Base-by-base conservation (phyloP, 2,888 invertebrate genomes). In the Ophonus ardosiacus region DNA sequence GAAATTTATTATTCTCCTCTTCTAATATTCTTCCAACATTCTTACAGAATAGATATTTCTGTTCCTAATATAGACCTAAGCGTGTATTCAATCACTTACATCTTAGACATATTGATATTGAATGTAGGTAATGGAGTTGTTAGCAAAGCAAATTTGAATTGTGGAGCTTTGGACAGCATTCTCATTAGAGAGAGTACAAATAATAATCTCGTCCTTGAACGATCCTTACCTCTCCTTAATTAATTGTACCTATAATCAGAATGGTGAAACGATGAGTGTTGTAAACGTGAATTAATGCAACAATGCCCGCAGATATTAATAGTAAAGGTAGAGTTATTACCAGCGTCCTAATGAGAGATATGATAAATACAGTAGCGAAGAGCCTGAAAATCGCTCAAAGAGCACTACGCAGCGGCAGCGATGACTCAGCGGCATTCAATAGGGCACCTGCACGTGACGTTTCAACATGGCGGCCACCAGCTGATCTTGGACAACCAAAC, bases 381-480 rank as follows among this genome's bases (percentile, higher is more conserved):
- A 71, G 40, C 38, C 40, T 43, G 71, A 7, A 15, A 15, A 24
- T 24, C 10, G 21, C 21, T 24, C 7, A 24, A 31, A 38, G 38
- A 68, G 68, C 76, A 76, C 10, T 13, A 43, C 5, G 76, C 51
- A 56, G 56, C n/a, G 7, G 13, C 43, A 51, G 13, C 61, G 63
- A 63, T 63, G 80, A 80, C 17, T 63, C 80, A 63, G 81, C 68
- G 43, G 40, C 38, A 68, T 81, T 81, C 81, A 81, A 81, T 68
- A n/a, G n/a, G n/a, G n/a, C n/a, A n/a, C n/a, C n/a, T n/a, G n/a
- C n/a, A n/a, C n/a, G n/a, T n/a, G n/a, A n/a, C n/a, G n/a, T n/a
- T n/a, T n/a, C n/a, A n/a, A n/a, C n/a, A n/a, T n/a, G n/a, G n/a
- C n/a, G n/a, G n/a, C n/a, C n/a, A n/a, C n/a, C n/a, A n/a, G n/a